Percentiles rank a stretch among this genome's conserved stretches.
Conservation (phyloP, 2,113 vertebrate species). For the mouse (Mus musculus) region DNA sequence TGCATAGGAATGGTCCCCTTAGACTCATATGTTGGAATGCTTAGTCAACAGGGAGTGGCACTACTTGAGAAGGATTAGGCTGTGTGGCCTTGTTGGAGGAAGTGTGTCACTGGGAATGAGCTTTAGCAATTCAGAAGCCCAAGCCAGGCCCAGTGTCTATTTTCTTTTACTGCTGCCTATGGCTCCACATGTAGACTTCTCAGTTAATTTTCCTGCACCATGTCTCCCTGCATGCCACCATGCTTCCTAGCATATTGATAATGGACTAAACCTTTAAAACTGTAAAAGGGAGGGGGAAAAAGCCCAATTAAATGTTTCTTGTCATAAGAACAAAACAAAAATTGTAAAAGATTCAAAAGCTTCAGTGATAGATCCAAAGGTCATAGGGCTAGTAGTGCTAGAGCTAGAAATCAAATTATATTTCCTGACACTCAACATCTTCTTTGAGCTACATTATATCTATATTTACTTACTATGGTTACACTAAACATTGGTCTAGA, state of each 20-base stretch:
- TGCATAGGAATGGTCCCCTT: background rate
- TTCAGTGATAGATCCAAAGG: background rate
- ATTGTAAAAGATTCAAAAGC: background rate
- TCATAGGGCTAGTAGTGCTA: background rate
- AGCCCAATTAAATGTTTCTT: background rate
- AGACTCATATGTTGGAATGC: background rate
- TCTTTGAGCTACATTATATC: conserved; percentile 1
- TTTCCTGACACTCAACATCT: background rate
- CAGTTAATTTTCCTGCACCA: background rate
- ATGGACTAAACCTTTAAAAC: background rate
- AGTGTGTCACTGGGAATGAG: background rate
- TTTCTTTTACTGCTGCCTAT: background rate
- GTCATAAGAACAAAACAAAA: background rate
- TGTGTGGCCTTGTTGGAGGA: background rate
- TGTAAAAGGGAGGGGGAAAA: background rate
- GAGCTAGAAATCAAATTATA: background rate
- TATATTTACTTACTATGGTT: background rate
- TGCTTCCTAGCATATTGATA: background rate
- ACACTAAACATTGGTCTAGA: background rate
- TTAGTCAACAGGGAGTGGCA: background rate
- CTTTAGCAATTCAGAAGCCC: background rate
- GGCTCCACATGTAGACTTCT: background rate
- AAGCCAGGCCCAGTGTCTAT: background rate
- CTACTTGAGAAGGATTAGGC: background rate
- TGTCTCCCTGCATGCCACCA: background rate